These are phyloP conservation scores for Luperina nickerlii DNA, from an alignment of 2,888 invertebrate genomes.

Conservation along the genomic window DNA sequence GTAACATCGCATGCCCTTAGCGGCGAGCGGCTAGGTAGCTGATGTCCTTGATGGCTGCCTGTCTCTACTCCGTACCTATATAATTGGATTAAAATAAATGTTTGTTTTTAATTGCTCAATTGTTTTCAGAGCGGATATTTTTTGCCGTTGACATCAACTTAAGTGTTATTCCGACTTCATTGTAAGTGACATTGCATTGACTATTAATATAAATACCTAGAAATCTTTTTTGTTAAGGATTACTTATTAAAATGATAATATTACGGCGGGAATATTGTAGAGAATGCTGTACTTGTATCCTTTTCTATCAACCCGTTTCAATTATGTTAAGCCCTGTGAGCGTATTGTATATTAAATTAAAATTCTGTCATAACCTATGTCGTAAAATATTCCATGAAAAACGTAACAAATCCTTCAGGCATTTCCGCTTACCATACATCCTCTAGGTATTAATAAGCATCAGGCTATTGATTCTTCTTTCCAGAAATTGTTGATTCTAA, in stretches of 20 bases:
- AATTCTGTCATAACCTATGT: background rate
- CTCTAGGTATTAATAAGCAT: background rate
- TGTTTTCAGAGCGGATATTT: constrained; percentile 62
- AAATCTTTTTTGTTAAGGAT: constrained; percentile 16
- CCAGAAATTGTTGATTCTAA: background rate
- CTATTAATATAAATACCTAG: constrained; percentile 50
- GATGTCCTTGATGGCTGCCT: constrained; percentile 56
- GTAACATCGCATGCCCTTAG: constrained; percentile 60
- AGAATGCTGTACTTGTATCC: background rate
- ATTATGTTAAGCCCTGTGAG: constrained; percentile 4
- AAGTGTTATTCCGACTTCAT: constrained; percentile 43
- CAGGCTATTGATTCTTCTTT: background rate
- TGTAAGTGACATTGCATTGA: constrained; percentile 57
- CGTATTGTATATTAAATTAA: constrained; percentile 15
- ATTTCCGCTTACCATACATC: background rate
- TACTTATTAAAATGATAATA: constrained; percentile 34
- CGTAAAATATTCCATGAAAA: background rate
- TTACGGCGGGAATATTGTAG: constrained; percentile 5
- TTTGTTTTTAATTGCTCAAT: constrained; percentile 66
- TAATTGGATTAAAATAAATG: constrained; percentile 68
- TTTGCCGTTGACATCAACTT: constrained; percentile 43
- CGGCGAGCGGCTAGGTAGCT: constrained; percentile 33
- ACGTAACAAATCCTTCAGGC: background rate
- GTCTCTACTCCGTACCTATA: constrained; percentile 31
- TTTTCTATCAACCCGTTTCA: constrained; percentile 6